Evolutionary conservation across 2,888 invertebrate species (phyloP).

Genomic region (Polylopha cassiicola): DNA sequence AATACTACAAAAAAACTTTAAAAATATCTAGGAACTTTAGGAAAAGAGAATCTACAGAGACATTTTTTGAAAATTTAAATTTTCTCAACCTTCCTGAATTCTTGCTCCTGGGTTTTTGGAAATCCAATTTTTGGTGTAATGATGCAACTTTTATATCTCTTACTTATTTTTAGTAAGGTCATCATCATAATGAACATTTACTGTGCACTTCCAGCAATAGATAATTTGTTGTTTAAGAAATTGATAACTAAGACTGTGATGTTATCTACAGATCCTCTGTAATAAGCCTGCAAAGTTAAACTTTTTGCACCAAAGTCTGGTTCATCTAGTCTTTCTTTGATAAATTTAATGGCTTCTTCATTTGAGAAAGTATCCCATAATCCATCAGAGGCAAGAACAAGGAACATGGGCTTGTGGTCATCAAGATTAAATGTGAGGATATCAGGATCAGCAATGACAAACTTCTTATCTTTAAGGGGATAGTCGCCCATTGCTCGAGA

Average conservation of each 20-base stretch:
- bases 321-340: conserved; percentile 90
- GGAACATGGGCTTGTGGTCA: conserved; percentile 91
- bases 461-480: conserved; percentile 94
- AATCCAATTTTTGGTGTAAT: too few species aligned
- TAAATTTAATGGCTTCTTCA: conserved; percentile 94
- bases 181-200: too few species aligned
- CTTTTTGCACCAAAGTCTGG: conserved; percentile 94
- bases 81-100: too few species aligned
- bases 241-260: conserved; percentile 95
- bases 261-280: conserved; percentile 95
- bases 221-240: conserved; percentile 77
- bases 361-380: conserved; percentile 97
- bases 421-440: conserved; percentile 92
- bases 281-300: conserved; percentile 92
- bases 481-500: conserved; percentile 97
- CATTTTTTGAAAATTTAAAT: too few species aligned
- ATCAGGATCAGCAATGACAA: conserved; percentile 97
- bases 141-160: too few species aligned
- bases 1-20: conserved; percentile 3
- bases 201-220: conserved; percentile 37
- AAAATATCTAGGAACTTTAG: too few species aligned
- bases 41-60: too few species aligned
- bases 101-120: too few species aligned
- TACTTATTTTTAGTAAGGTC: too few species aligned
- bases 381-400: conserved; percentile 96